A percentile compares a stretch with the other conserved stretches of the same genome.
Evolutionary conservation across 2,113 vertebrate genomes (phyloP).

Genomic region (Pygathrix nemaeus): DNA sequence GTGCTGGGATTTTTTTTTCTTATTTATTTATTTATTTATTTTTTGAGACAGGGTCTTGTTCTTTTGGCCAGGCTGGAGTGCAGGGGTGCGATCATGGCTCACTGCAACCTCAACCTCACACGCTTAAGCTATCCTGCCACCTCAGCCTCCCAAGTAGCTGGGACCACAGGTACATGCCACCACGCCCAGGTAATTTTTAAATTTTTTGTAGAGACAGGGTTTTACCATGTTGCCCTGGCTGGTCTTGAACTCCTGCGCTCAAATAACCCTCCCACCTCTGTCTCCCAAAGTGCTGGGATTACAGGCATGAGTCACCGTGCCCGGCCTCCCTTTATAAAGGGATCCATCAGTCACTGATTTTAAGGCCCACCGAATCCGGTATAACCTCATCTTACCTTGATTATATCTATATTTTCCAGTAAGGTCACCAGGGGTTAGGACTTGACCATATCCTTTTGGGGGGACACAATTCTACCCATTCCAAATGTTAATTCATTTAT

Average conservation of each 20-base stretch:
- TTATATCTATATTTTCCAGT: not conserved
- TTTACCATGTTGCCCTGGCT: not conserved
- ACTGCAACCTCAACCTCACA: not conserved
- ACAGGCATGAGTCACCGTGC: not conserved
- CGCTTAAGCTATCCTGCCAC: not conserved
- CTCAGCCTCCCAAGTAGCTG: not conserved
- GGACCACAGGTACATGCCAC: not conserved
- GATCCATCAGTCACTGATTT: not conserved
- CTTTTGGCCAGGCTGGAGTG: not conserved
- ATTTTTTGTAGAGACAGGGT: not conserved
- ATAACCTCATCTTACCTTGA: not conserved
- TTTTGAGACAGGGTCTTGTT: not conserved
- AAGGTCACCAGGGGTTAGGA: not conserved
- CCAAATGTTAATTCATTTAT: not conserved
- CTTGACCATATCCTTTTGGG: not conserved
- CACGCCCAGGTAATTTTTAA: not conserved
- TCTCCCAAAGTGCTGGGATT: not conserved
- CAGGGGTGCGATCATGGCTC: not conserved
- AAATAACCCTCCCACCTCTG: too few relatives aligned
- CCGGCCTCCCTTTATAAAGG: not conserved
- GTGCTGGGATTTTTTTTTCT: too few relatives aligned
- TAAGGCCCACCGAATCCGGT: not conserved
- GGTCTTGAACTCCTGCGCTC: not conserved
- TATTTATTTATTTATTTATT: not conserved
- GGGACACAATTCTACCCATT: not conserved